These are phyloP conservation scores for Psittacula cyanocephala DNA, from an alignment of 2,113 vertebrate species.

Conservation along the genomic window DNA sequence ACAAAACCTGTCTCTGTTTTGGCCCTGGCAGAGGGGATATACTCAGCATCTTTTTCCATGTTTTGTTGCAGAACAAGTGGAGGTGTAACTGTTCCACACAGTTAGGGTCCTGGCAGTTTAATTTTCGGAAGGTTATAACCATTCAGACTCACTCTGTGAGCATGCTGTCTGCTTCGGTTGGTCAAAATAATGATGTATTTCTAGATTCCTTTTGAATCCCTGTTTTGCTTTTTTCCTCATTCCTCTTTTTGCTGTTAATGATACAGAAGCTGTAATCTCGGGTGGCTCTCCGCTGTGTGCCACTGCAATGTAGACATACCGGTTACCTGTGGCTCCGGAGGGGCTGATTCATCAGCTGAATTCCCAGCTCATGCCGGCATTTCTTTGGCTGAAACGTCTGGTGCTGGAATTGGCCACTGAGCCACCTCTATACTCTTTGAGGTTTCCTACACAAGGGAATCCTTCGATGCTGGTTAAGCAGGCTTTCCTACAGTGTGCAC, in stretches of 20 bases:
- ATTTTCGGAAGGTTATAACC: not conserved
- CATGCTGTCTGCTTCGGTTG: not conserved
- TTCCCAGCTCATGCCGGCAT: not conserved
- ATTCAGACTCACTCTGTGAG: not conserved
- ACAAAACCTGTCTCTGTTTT: not conserved
- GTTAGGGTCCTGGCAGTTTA: not conserved
- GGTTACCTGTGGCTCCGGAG: not conserved
- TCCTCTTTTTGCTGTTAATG: not conserved
- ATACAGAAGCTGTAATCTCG: not conserved
- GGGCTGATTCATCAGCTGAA: slow-evolving; percentile 14
- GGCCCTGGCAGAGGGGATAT: not conserved
- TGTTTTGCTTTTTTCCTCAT: not conserved
- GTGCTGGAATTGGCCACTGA: slow-evolving; percentile 17
- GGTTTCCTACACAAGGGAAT: slow-evolving; percentile 48
- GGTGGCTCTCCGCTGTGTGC: not conserved
- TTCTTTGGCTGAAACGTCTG: not conserved
- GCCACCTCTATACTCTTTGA: slow-evolving; percentile 26
- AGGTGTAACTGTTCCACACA: not conserved
- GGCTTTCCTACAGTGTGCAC: slow-evolving; percentile 6
- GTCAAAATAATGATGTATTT: not conserved
- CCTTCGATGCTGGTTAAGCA: slow-evolving; percentile 10
- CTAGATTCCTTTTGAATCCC: not conserved
- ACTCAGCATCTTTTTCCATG: not conserved
- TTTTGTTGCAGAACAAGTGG: not conserved
- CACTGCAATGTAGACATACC: not conserved